Base-by-base conservation (phyloP, 2,888 invertebrate genomes). In the Pyrrhosoma nymphula region DNA sequence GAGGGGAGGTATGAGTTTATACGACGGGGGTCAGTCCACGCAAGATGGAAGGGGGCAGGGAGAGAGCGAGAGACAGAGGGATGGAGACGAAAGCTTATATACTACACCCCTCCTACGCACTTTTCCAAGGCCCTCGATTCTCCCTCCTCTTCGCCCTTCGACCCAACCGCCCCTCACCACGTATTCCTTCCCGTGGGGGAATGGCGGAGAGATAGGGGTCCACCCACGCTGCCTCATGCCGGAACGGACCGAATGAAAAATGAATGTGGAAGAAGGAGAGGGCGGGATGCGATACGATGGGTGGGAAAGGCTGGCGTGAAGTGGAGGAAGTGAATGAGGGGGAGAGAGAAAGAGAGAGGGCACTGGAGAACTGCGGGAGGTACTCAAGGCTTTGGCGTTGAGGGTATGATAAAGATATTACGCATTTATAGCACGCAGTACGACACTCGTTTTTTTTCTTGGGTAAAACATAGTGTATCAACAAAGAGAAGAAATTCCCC, bases 201-300 rank as follows among this genome's bases (percentile, higher is more conserved):
- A n/a, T 4, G 93, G 93, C 47, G 60, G 16, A 2, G 60, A 93
- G 93, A 93, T 69, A 93, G 47, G 91, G 69, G 63, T 93, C 93
- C 63, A 60, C 20, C 23, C 23, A 4, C 47, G 16, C 60, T 60
- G 60, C 82, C 56, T 30, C 35, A 20, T 63, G 75, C 69, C 69
- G 93, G 47, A 69, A 93, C 93, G 69, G 93, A 39, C 35, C n/a
- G 63, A 93, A 75, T 93, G 93, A 93, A 93, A 93, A 93, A 93
- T 93, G 93, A 93, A 93, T 93, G 93, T 26, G 26, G 69, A 23
- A 35, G 69, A 69, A 69, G 91, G 39, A 47, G 47, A 2, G 47
- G 39, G 63, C 26, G 93, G 20, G n/a, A n/a, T 47, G 47, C 4
- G 93, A 47, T 60, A 60, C 55, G 35, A 55, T 30, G 90, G 26